A percentile compares a stretch with the other conserved stretches of the same genome.
Conservation (phyloP, 1,140 invertebrate genomes). For the Drosophila ananassae region DNA sequence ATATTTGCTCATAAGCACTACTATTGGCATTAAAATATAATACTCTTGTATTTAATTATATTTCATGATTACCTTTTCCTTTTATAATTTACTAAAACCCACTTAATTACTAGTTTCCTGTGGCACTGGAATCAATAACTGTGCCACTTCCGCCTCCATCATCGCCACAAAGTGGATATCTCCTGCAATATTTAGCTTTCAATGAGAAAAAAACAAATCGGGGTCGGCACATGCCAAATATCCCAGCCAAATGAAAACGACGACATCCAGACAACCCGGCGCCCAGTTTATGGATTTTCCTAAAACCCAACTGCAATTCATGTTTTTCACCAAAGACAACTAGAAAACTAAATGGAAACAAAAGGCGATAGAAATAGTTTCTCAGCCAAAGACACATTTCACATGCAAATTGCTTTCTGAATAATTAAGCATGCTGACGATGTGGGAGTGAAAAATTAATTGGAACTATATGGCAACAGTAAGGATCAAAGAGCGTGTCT, state of each 20-base stretch:
- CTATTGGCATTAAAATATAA: neutral
- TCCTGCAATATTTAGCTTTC: constrained; percentile 1
- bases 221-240: constrained; percentile 45
- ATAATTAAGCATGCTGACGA: constrained; percentile 63
- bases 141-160: constrained; percentile 11
- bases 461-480: constrained; percentile 44
- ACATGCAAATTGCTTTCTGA: constrained; percentile 67
- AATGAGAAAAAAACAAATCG: constrained; percentile 18
- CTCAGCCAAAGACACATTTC: constrained; percentile 22
- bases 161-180: constrained; percentile 9
- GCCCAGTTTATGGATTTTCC: constrained; percentile 23
- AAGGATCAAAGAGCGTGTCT: constrained; percentile 23
- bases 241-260: constrained; percentile 24
- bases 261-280: constrained; percentile 39
- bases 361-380: constrained; percentile 16
- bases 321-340: constrained; percentile 18
- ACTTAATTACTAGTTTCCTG: constrained; percentile 12
- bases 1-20: no score
- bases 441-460: constrained; percentile 60
- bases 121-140: neutral
- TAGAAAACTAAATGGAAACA: neutral
- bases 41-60: no score
- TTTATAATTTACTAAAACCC: neutral
- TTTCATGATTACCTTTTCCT: neutral
- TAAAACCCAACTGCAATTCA: neutral